phyloP scores from a whole-genome alignment of 2,113 vertebrate species.

The Labeo rohita region DNA sequence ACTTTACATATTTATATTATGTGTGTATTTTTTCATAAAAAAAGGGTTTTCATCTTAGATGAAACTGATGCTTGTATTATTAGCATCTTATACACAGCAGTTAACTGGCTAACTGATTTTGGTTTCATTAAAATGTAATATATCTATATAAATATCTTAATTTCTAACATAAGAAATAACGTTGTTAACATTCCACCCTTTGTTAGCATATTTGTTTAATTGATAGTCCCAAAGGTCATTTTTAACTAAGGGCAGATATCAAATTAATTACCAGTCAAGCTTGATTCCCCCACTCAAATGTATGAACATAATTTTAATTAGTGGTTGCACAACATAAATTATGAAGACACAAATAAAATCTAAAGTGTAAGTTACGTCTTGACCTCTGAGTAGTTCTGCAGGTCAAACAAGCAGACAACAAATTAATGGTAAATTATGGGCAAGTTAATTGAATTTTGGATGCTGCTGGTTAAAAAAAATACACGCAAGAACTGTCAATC shows the following conservation, averaged over 20 bases:
- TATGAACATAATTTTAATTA: not conserved
- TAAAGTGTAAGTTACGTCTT: not conserved
- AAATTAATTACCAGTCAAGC: constrained; percentile 9
- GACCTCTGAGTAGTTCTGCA: not conserved
- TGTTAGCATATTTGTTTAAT: constrained; percentile 4
- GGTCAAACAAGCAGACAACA: not conserved
- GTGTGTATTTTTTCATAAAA: not conserved
- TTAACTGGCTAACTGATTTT: not conserved
- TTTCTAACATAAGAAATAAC: constrained; percentile 5
- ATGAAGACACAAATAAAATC: constrained; percentile 8
- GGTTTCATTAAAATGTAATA: not conserved
- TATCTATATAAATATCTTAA: not conserved
- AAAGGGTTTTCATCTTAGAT: not conserved
- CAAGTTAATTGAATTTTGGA: not conserved
- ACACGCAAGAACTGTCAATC: not conserved
- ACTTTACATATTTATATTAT: not conserved
- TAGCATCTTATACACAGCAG: not conserved
- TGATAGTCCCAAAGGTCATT: constrained; percentile 17
- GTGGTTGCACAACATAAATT: not conserved
- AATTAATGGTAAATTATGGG: not conserved
- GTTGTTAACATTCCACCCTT: not conserved
- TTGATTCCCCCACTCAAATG: not conserved
- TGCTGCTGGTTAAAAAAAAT: not conserved
- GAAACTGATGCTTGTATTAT: not conserved
- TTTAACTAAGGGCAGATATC: constrained; percentile 11